Evolutionary conservation across 2,113 vertebrate genomes (phyloP).

Genomic region (Pandion haliaetus): DNA sequence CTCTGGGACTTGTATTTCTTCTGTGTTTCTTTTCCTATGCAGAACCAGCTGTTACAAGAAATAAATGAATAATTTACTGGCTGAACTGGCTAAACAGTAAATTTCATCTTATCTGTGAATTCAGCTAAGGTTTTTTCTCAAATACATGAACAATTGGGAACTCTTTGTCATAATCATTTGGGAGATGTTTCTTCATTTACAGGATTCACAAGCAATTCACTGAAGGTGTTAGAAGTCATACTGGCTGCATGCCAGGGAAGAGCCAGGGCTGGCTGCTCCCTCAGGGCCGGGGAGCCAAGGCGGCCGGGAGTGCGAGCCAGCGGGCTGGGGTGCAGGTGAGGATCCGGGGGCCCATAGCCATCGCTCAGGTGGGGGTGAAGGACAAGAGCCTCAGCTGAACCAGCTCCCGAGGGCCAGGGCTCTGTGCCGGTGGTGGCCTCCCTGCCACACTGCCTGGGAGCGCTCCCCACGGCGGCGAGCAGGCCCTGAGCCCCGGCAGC

Average conservation of each 20-base stretch:
- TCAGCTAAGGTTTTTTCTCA: background rate
- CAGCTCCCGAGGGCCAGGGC: background rate
- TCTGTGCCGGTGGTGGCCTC: accelerated
- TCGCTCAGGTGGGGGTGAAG: background rate
- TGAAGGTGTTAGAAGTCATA: background rate
- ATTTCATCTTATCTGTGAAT: background rate
- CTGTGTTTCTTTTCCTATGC: background rate
- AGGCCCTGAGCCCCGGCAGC: background rate
- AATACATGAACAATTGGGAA: background rate
- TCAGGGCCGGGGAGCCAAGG: background rate
- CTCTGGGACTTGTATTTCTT: background rate
- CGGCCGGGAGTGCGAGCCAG: background rate
- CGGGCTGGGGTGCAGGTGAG: accelerated
- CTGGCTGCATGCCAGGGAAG: background rate
- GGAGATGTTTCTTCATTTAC: background rate
- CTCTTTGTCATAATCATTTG: background rate
- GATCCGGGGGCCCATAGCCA: background rate
- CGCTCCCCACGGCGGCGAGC: accelerated
- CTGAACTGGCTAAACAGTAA: too few relatives aligned
- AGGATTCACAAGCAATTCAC: background rate
- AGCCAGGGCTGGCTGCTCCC: background rate
- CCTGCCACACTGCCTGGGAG: accelerated
- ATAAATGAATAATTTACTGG: background rate
- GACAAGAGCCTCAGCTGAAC: background rate
- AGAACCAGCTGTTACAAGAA: background rate